Conservation (phyloP, 1,140 invertebrate genomes). For the Sitodiplosis mosellana region DNA sequence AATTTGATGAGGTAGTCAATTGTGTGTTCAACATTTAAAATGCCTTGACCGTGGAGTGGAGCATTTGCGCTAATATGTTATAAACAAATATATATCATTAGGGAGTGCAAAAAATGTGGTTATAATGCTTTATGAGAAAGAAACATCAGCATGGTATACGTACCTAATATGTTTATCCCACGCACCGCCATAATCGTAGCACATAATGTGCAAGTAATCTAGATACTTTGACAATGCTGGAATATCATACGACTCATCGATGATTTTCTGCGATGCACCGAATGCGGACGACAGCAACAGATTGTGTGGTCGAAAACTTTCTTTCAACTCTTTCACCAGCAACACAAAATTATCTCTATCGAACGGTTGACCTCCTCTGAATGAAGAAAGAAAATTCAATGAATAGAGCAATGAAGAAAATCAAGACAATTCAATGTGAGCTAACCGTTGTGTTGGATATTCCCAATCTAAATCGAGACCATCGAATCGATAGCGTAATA, state of each 20-base stretch:
- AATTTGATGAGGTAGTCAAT: conserved; percentile 52
- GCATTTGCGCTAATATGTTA: too few relatives aligned
- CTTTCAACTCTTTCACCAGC: conserved; percentile 48
- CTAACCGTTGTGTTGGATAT: conserved; percentile 57
- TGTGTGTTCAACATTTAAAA: conserved; percentile 41
- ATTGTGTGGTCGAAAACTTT: conserved; percentile 35
- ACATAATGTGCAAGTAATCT: conserved; percentile 76
- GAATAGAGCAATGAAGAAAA: too few relatives aligned
- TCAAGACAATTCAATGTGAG: too few relatives aligned
- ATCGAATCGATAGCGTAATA: conserved; percentile 47
- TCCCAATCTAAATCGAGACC: conserved; percentile 73
- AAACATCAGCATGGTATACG: too few relatives aligned
- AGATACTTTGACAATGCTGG: conserved; percentile 46
- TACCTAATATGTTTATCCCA: conserved; percentile 61
- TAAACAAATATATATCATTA: too few relatives aligned
- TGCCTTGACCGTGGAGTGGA: conserved; percentile 30
- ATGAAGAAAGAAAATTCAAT: too few relatives aligned
- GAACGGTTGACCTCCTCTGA: conserved; percentile 44
- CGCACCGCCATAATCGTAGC: conserved; percentile 74
- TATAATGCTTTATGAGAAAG: too few relatives aligned
- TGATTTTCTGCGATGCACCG: conserved; percentile 46
- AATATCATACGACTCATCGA: conserved; percentile 59
- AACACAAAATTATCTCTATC: conserved; percentile 62
- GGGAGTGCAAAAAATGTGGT: too few relatives aligned
- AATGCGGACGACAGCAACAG: conserved; percentile 58